These are phyloP conservation scores for Drosophila pseudotakahashii DNA, from an alignment of 2,888 invertebrate genomes.

Conservation along the genomic window DNA sequence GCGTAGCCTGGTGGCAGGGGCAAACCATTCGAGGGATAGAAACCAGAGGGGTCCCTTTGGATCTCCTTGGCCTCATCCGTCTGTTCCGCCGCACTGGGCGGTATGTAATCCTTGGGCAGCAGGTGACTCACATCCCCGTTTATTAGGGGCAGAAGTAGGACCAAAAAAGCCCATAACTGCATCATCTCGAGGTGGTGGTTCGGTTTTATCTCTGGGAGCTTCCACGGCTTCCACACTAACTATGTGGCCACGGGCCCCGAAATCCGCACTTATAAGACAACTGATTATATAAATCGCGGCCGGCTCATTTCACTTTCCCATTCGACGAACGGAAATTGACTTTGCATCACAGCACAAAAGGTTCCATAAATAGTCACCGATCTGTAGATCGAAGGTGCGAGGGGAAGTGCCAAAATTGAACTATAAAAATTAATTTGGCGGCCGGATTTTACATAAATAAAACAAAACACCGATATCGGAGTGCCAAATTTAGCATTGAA, in stretches of 20 bases:
- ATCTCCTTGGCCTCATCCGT: conserved; percentile 17
- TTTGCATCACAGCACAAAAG: conserved; percentile 67
- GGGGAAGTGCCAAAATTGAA: conserved; percentile 44
- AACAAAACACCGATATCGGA: conserved; percentile 23
- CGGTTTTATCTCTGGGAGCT: conserved; percentile 9
- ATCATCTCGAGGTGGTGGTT: conserved; percentile 19
- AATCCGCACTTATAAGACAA: conserved; percentile 67
- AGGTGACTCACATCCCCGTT: conserved; percentile 38
- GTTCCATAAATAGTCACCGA: conserved; percentile 39
- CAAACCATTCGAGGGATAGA: conserved; percentile 52
- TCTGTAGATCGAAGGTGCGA: neutral
- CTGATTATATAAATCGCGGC: conserved; percentile 36
- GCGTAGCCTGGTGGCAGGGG: conserved; percentile 59
- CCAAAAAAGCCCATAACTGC: conserved; percentile 19
- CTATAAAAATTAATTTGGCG: conserved; percentile 65
- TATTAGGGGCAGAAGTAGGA: conserved; percentile 28
- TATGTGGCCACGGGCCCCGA: conserved; percentile 49
- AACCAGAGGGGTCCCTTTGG: conserved; percentile 48
- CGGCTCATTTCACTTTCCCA: conserved; percentile 65
- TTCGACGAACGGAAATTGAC: conserved; percentile 46
- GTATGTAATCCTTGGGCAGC: conserved; percentile 17
- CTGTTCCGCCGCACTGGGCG: conserved; percentile 31
- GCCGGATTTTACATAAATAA: conserved; percentile 48
- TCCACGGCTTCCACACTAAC: conserved; percentile 33
- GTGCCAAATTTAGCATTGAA: conserved; percentile 47